These are phyloP conservation scores for Elachura formosa DNA, from an alignment of 2,113 vertebrate species.

Conservation along the genomic window DNA sequence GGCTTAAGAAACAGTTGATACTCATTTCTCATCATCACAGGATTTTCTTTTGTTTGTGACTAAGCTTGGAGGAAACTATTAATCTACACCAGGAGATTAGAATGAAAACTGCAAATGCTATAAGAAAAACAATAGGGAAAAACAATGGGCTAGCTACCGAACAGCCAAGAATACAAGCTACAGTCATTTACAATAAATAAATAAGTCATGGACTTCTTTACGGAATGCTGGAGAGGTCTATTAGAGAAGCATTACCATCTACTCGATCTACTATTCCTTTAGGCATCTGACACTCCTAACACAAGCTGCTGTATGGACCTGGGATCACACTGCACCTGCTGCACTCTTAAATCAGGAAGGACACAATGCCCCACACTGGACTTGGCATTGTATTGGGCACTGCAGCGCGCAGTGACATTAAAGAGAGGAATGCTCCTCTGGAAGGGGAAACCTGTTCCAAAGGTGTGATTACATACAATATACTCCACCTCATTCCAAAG, in stretches of 20 bases:
- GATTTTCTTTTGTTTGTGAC: not conserved
- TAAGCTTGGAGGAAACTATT: not conserved
- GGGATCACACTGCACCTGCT: not conserved
- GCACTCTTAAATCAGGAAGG: not conserved
- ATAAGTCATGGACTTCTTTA: not conserved
- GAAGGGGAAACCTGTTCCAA: not conserved
- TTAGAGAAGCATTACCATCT: not conserved
- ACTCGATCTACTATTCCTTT: not conserved
- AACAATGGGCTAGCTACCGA: not conserved
- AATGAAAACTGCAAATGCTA: not conserved
- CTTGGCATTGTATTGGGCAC: not conserved
- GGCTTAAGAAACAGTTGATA: not conserved
- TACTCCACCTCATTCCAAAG: not conserved
- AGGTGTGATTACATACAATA: not conserved
- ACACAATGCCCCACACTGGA: not conserved
- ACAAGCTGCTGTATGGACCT: not conserved
- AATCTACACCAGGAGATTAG: not conserved
- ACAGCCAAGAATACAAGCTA: not conserved
- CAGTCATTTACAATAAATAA: not conserved
- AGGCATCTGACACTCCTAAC: not conserved
- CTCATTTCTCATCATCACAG: not conserved
- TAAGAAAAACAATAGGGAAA: not conserved
- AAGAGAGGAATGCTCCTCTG: not conserved
- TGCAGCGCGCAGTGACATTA: not conserved
- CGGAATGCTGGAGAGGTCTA: not conserved